These are phyloP conservation scores for Phoenicopterus ruber DNA, from an alignment of 2,113 vertebrate genomes.

Conservation along the genomic window DNA sequence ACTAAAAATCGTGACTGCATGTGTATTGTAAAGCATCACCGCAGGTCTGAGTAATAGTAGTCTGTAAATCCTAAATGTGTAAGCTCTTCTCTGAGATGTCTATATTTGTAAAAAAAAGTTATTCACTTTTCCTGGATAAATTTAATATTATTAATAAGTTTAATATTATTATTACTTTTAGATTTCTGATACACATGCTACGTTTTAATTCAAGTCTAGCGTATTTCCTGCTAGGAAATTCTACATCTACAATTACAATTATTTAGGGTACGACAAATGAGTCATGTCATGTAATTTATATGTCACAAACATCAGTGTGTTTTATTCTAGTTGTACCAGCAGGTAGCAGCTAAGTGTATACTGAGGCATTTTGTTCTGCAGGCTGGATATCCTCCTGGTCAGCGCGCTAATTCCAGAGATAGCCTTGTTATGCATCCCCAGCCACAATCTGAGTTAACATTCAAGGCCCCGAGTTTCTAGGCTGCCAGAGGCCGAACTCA, in stretches of 20 bases:
- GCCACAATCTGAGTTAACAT: background rate
- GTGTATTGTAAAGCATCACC: background rate
- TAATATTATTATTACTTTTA: background rate
- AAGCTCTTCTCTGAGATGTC: background rate
- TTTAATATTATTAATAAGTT: background rate
- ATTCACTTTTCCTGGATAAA: background rate
- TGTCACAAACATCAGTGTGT: background rate
- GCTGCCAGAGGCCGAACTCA: background rate
- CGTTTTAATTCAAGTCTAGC: background rate
- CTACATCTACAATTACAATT: background rate
- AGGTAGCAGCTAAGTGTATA: background rate
- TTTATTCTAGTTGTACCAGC: background rate
- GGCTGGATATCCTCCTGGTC: background rate
- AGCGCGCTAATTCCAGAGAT: background rate
- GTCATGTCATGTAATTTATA: background rate
- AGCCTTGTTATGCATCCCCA: constrained; percentile 4
- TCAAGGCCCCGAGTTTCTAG: background rate
- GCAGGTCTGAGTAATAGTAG: background rate
- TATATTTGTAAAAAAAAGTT: background rate
- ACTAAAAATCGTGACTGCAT: background rate
- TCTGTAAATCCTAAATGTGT: background rate
- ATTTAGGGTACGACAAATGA: background rate
- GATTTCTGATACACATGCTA: background rate
- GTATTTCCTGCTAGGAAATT: background rate
- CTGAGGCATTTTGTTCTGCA: background rate